Evolutionary conservation across 2,888 invertebrate species (phyloP).

Genomic region (Trichopria drosophilae): DNA sequence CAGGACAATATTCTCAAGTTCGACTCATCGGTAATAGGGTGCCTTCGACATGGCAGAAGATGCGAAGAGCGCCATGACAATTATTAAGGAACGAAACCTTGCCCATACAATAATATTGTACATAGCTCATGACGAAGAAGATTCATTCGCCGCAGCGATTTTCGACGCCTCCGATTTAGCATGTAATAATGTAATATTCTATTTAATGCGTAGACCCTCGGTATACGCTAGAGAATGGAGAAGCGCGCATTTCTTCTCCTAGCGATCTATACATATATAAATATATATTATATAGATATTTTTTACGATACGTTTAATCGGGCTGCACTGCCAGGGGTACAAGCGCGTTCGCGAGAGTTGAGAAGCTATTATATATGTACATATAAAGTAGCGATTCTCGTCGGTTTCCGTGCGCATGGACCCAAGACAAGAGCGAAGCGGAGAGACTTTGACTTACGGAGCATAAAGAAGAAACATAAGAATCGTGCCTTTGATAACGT

Average conservation of each 20-base stretch:
- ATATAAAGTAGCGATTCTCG: no score
- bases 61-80: slow-evolving; percentile 47
- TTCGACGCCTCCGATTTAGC: slow-evolving; percentile 43
- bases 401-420: no score
- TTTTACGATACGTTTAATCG: slow-evolving; percentile 11
- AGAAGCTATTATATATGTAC: no score
- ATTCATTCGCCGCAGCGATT: slow-evolving; percentile 41
- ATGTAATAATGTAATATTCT: slow-evolving; percentile 46
- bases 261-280: slow-evolving; percentile 20
- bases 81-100: slow-evolving; percentile 51
- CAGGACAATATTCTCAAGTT: slow-evolving; percentile 1
- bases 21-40: slow-evolving; percentile 41
- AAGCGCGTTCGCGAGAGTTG: no score
- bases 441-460: slow-evolving; percentile 5
- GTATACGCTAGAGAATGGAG: slow-evolving; percentile 32
- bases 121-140: slow-evolving; percentile 44
- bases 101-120: slow-evolving; percentile 53
- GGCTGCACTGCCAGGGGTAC: no score
- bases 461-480: slow-evolving; percentile 25
- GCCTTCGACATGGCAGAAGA: slow-evolving; percentile 57
- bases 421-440: no score
- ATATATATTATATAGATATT: slow-evolving; percentile 4
- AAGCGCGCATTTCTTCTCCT: slow-evolving; percentile 24
- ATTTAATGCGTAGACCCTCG: slow-evolving; percentile 43
- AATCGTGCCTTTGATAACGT: slow-evolving; percentile 47